Evolutionary conservation across 1,140 invertebrate species (phyloP).

Genomic region (Zaprionus nigranus): DNA sequence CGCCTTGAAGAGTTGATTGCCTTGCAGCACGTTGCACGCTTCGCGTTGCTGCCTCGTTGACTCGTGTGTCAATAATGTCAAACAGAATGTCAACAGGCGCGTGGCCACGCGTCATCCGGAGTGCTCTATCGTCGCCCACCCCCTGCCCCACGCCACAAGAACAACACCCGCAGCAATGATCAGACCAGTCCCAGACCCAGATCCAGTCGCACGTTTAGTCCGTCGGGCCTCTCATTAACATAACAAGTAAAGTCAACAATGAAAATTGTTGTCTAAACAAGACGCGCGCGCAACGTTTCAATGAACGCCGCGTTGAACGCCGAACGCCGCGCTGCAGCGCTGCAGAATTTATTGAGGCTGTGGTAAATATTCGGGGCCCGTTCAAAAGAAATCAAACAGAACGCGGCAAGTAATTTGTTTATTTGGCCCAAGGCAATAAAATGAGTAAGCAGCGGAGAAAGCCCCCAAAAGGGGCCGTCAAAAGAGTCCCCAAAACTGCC

Average conservation of each 20-base stretch:
- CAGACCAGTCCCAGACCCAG: conserved; percentile 21
- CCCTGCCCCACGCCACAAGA: background rate
- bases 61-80: conserved; percentile 80
- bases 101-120: conserved; percentile 69
- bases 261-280: conserved; percentile 82
- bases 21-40: conserved; percentile 18
- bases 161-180: conserved; percentile 38
- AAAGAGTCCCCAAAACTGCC: conserved; percentile 4
- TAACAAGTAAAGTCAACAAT: conserved; percentile 82
- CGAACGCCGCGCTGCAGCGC: conserved; percentile 37
- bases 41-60: conserved; percentile 37
- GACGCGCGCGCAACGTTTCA: conserved; percentile 71
- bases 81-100: conserved; percentile 75
- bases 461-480: conserved; percentile 11
- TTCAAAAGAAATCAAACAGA: conserved; percentile 81
- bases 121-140: conserved; percentile 20
- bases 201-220: conserved; percentile 17
- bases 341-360: conserved; percentile 82
- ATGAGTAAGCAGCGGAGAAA: conserved; percentile 52
- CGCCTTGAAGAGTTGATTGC: conserved; percentile 24
- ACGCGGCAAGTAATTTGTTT: conserved; percentile 75
- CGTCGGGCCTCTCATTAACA: conserved; percentile 70
- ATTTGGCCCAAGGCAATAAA: conserved; percentile 76
- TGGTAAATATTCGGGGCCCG: conserved; percentile 80
- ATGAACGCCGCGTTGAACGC: conserved; percentile 55